phyloP scores from a whole-genome alignment of 2,113 vertebrate species.

The Cromileptes altivelis region DNA sequence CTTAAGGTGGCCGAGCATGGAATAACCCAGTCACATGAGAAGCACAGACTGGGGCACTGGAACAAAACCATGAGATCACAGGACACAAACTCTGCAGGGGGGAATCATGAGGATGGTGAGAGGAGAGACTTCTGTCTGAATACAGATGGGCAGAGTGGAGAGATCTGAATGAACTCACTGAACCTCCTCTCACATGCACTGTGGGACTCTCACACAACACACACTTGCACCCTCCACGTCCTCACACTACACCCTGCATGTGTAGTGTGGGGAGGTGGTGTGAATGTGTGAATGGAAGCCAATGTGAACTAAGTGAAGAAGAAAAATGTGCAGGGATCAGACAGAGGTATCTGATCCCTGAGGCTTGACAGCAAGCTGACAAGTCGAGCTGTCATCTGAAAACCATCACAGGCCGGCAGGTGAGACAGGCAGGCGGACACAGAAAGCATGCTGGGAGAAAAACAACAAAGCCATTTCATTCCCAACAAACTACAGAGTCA shows the following conservation, averaged over 20 bases:
- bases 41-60: slow-evolving; percentile 1
- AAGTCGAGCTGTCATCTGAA: slow-evolving; percentile 24
- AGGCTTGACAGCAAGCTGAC: slow-evolving; percentile 26
- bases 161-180: slow-evolving; percentile 53
- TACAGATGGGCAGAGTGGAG: slow-evolving; percentile 24
- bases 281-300: slow-evolving; percentile 45
- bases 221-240: slow-evolving; percentile 4
- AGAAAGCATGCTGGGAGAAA: slow-evolving; percentile 11
- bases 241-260: slow-evolving; percentile 10
- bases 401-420: slow-evolving; percentile 20
- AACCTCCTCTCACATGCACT: slow-evolving; percentile 43
- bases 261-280: not conserved
- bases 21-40: slow-evolving; percentile 55
- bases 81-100: slow-evolving; percentile 5
- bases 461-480: slow-evolving; percentile 32
- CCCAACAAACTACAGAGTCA: slow-evolving; percentile 4
- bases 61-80: slow-evolving; percentile 32
- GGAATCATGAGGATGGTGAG: slow-evolving; percentile 14
- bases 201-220: slow-evolving; percentile 29
- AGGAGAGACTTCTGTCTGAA: slow-evolving; percentile 41
- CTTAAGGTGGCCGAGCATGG: slow-evolving; percentile 52
- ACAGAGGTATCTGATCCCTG: slow-evolving; percentile 45
- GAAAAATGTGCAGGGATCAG: slow-evolving; percentile 31
- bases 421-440: not conserved
- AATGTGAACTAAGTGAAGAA: slow-evolving; percentile 32